Evolutionary conservation across 2,888 invertebrate genomes (phyloP).

Genomic region (Sminthurinus aureus): DNA sequence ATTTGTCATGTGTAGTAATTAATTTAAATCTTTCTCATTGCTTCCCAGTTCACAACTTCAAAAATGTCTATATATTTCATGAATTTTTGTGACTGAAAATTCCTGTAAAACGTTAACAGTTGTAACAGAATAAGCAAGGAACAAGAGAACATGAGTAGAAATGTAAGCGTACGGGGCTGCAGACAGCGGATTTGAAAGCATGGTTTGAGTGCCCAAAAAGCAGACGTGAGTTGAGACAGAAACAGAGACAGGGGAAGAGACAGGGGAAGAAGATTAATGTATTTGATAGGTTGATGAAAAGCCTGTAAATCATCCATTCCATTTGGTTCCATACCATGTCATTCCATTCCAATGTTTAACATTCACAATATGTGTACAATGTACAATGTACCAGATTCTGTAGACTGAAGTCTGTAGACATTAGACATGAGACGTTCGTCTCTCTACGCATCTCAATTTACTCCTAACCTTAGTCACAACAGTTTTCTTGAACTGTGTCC

Average conservation of each 20-base stretch:
- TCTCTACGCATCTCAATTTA: not conserved
- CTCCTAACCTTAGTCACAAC: constrained; percentile 20
- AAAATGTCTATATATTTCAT: too few species aligned
- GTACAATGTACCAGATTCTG: too few species aligned
- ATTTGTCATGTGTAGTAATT: too few species aligned
- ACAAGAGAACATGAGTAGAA: not conserved
- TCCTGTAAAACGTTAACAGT: too few species aligned
- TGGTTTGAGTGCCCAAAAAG: not conserved
- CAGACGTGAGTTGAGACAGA: not conserved
- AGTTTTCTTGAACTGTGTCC: constrained; percentile 15
- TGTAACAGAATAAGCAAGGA: not conserved
- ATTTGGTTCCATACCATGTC: too few species aligned
- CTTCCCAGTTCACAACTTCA: too few species aligned
- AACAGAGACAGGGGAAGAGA: not conserved
- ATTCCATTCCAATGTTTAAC: not conserved
- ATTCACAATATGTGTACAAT: not conserved
- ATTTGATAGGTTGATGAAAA: not conserved
- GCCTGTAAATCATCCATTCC: not conserved
- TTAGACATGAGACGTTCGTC: not conserved
- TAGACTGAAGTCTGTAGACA: too few species aligned
- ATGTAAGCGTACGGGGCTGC: too few species aligned
- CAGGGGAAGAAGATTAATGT: not conserved
- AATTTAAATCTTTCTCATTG: too few species aligned
- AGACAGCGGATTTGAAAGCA: not conserved
- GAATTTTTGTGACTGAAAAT: too few species aligned